Evolutionary conservation across 2,888 invertebrate genomes (phyloP).

Genomic region (Eulithis testata): DNA sequence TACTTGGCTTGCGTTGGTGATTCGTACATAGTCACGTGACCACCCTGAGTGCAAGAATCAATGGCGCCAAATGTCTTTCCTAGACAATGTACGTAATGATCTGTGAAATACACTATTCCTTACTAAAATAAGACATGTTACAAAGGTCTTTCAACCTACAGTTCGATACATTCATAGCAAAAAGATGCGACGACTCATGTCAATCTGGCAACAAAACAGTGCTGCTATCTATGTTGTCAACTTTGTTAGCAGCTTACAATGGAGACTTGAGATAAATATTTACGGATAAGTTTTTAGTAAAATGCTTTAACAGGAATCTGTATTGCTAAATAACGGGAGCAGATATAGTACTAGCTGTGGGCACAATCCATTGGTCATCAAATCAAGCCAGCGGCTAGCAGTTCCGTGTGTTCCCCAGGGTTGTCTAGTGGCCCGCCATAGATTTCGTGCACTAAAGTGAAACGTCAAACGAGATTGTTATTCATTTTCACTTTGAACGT

Average conservation of each 20-base stretch:
- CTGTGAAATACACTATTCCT: constrained; percentile 52
- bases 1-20: constrained; percentile 85
- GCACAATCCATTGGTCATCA: constrained; percentile 4
- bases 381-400: constrained; percentile 2
- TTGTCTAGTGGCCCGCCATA: constrained; percentile 75
- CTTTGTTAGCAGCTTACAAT: constrained; percentile 85
- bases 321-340: constrained; percentile 57
- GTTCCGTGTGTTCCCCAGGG: constrained; percentile 45
- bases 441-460: constrained; percentile 77
- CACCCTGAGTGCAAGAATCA: constrained; percentile 73
- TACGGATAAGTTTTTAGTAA: constrained; percentile 72
- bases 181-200: constrained; percentile 80
- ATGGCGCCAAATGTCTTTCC: constrained; percentile 84
- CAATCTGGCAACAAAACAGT: constrained; percentile 85
- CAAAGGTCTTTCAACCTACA: constrained; percentile 13
- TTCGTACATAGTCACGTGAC: constrained; percentile 85
- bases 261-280: constrained; percentile 88
- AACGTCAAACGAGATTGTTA: constrained; percentile 78
- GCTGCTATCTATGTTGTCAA: constrained; percentile 93
- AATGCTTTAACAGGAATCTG: constrained; percentile 65
- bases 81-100: constrained; percentile 80
- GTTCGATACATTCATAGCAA: constrained; percentile 51
- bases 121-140: constrained; percentile 49
- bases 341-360: constrained; percentile 34
- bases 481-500: constrained; percentile 54